Conservation (phyloP, 2,888 invertebrate species). For the Spialia ferax region DNA sequence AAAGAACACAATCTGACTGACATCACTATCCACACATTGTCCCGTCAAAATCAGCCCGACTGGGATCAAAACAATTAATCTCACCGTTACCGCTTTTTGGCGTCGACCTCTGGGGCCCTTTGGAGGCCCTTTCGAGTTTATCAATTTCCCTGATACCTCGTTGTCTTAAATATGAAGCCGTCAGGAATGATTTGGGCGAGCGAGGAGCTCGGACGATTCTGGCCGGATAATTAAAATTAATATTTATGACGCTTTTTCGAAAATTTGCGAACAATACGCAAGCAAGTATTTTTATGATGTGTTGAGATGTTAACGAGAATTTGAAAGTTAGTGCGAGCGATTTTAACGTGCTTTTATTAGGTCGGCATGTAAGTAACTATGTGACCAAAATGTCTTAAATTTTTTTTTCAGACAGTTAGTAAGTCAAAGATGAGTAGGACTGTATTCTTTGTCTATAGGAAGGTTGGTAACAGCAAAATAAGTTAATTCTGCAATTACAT, state of each 20-base stretch:
- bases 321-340: too few species aligned
- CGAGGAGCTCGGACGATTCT: slow-evolving; percentile 11
- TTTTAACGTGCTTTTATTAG: too few species aligned
- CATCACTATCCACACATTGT: slow-evolving; percentile 44
- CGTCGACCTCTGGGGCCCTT: slow-evolving; percentile 63
- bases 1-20: not conserved
- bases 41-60: slow-evolving; percentile 57
- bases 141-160: slow-evolving; percentile 71
- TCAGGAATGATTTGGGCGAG: slow-evolving; percentile 42
- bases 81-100: slow-evolving; percentile 68
- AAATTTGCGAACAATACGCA: slow-evolving; percentile 9
- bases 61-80: slow-evolving; percentile 81
- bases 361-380: too few species aligned
- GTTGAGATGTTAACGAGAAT: not conserved
- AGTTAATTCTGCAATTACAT: too few species aligned
- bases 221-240: slow-evolving; percentile 33
- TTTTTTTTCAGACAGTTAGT: too few species aligned
- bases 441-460: too few species aligned
- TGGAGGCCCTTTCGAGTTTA: slow-evolving; percentile 74
- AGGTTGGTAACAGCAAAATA: too few species aligned
- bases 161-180: slow-evolving; percentile 55
- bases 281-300: slow-evolving; percentile 3
- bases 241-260: slow-evolving; percentile 21
- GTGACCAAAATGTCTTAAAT: too few species aligned
- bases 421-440: too few species aligned